Evolutionary conservation across 2,113 vertebrate species (phyloP).

Genomic region (Ellobius talpinus): DNA sequence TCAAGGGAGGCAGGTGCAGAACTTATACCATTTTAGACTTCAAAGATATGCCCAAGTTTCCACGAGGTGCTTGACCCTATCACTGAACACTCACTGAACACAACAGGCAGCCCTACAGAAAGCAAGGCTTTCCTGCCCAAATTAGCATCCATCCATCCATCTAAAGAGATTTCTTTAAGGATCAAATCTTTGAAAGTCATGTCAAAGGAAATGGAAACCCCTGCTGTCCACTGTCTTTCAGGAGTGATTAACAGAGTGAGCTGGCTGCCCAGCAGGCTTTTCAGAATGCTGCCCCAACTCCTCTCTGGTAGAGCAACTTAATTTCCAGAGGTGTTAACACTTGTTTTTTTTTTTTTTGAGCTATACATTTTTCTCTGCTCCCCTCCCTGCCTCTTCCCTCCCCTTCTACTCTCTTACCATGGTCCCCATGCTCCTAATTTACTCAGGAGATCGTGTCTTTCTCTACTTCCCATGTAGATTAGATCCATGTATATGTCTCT

Average conservation of each 20-base stretch:
- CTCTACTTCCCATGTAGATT: too few species aligned
- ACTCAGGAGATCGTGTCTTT: too few species aligned
- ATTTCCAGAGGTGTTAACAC: slow-evolving; percentile 53
- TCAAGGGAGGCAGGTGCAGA: slow-evolving; percentile 49
- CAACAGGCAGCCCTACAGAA: slow-evolving; percentile 65
- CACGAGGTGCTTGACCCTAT: slow-evolving; percentile 39
- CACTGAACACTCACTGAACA: slow-evolving; percentile 31
- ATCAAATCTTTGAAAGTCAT: slow-evolving; percentile 66
- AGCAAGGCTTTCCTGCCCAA: slow-evolving; percentile 59
- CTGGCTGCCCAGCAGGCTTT: not conserved
- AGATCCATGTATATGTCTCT: too few species aligned
- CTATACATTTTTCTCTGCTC: too few species aligned
- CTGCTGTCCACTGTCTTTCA: slow-evolving; percentile 18
- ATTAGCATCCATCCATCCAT: slow-evolving; percentile 67
- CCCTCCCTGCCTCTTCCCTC: too few species aligned
- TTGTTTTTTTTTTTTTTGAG: not conserved
- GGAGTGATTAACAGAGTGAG: slow-evolving; percentile 40
- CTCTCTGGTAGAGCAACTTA: not conserved
- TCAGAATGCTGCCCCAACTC: not conserved
- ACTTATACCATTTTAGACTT: slow-evolving; percentile 63
- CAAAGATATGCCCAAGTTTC: slow-evolving; percentile 66
- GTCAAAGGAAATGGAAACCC: slow-evolving; percentile 62
- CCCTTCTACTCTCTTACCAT: too few species aligned
- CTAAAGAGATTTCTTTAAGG: slow-evolving; percentile 65
- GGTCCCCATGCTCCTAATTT: too few species aligned